phyloP scores from a whole-genome alignment of 2,797 vertebrate species.

The Amazona ochrocephala region DNA sequence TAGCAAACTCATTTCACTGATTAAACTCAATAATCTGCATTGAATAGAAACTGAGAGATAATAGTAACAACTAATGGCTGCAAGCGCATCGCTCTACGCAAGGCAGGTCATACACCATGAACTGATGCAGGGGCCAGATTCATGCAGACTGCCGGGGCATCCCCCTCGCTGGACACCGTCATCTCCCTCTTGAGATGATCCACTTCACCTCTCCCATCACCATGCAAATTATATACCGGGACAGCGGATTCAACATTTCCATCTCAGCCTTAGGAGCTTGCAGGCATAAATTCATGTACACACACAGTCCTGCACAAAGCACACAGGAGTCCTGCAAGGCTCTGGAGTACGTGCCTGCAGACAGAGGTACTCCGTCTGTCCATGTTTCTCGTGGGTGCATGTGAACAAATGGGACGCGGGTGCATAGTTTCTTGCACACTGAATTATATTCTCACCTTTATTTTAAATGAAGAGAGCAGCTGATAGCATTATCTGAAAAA shows the following conservation, averaged over 20 bases:
- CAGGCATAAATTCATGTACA: background rate
- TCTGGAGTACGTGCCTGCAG: background rate
- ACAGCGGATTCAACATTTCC: background rate
- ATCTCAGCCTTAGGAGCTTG: background rate
- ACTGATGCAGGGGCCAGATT: background rate
- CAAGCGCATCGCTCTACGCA: fast-evolving
- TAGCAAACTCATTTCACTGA: conserved; percentile 3
- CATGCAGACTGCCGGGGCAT: fast-evolving
- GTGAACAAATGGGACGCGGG: fast-evolving
- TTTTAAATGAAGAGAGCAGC: background rate
- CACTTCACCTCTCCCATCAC: background rate
- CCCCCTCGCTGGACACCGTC: background rate
- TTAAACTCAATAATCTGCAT: background rate
- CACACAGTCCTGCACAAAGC: too few relatives aligned
- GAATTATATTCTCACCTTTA: background rate
- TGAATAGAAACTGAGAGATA: background rate
- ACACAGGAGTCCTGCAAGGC: background rate
- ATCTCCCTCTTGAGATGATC: background rate
- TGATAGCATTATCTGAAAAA: too few relatives aligned
- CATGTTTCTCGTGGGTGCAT: background rate
- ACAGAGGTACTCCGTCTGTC: fast-evolving
- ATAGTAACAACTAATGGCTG: background rate
- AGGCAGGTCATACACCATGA: fast-evolving
- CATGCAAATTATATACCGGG: fast-evolving
- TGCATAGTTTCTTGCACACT: background rate